These are phyloP conservation scores for Campoplex capitator DNA, from an alignment of 2,888 invertebrate species.

Conservation along the genomic window DNA sequence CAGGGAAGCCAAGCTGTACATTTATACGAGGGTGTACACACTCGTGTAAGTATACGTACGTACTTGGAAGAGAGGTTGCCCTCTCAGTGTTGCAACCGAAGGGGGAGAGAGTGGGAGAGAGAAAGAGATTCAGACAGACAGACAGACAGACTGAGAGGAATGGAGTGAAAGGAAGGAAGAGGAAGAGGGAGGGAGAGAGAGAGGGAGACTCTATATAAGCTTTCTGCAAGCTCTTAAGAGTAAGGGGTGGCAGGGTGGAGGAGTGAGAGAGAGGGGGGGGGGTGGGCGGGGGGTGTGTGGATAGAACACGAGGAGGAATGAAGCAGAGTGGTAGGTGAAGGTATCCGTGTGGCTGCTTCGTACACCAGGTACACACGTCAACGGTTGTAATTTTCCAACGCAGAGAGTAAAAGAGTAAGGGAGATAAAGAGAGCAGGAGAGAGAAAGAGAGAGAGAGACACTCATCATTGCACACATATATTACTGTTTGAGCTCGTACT, in stretches of 20 bases:
- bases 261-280: not conserved
- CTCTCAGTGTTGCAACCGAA: constrained; percentile 11
- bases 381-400: constrained; percentile 66
- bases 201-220: constrained; percentile 29
- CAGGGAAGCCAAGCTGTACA: constrained; percentile 24
- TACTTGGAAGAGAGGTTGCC: constrained; percentile 25
- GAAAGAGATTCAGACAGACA: constrained; percentile 7
- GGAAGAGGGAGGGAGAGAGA: constrained; percentile 2
- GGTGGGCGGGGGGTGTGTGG: not conserved
- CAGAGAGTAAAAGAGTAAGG: constrained; percentile 17
- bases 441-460: not conserved
- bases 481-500: constrained; percentile 27
- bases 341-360: constrained; percentile 39
- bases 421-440: constrained; percentile 14
- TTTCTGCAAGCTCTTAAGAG: constrained; percentile 56
- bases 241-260: not conserved
- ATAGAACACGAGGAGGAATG: constrained; percentile 48
- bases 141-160: not conserved
- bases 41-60: not conserved
- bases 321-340: constrained; percentile 63
- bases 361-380: constrained; percentile 49
- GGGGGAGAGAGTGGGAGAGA: not conserved
- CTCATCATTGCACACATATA: constrained; percentile 17
- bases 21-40: not conserved
- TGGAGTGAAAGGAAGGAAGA: not conserved